Evolutionary conservation across 2,113 vertebrate species (phyloP).

Genomic region (Sardina pilchardus): DNA sequence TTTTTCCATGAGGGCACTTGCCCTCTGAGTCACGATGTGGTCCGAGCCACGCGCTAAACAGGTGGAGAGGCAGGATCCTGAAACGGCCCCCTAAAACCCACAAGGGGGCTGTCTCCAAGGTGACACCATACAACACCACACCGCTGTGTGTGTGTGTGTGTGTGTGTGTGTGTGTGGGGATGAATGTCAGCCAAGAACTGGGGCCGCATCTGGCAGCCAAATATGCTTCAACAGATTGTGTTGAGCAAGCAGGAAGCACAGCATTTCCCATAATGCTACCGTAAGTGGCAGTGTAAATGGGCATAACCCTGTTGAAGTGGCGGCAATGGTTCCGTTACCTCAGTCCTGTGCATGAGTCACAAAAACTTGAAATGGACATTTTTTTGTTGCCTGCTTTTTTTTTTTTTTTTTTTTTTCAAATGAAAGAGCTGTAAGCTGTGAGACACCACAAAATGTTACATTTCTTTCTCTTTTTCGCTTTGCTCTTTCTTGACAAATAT

Average conservation of each 20-base stretch:
- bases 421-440: conserved; percentile 16
- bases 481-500: conserved; percentile 39
- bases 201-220: background rate
- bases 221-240: background rate
- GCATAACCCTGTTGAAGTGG: conserved; percentile 30
- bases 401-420: background rate
- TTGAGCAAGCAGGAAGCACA: background rate
- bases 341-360: conserved; percentile 50
- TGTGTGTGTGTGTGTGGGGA: background rate
- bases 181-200: background rate
- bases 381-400: too few relatives aligned
- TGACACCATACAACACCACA: conserved; percentile 29
- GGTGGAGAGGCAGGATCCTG: conserved; percentile 41
- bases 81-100: conserved; percentile 20
- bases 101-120: conserved; percentile 38
- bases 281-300: conserved; percentile 7
- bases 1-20: conserved; percentile 25
- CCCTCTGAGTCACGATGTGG: conserved; percentile 25
- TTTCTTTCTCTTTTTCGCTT: conserved; percentile 39
- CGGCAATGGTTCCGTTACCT: conserved; percentile 48
- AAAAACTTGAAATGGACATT: conserved; percentile 43
- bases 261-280: conserved; percentile 7
- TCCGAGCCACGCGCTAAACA: conserved; percentile 29
- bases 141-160: conserved; percentile 11
- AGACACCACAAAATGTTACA: conserved; percentile 34